phyloP scores from a whole-genome alignment of 1,140 invertebrate species.

The Leptestheria dahalacensis region DNA sequence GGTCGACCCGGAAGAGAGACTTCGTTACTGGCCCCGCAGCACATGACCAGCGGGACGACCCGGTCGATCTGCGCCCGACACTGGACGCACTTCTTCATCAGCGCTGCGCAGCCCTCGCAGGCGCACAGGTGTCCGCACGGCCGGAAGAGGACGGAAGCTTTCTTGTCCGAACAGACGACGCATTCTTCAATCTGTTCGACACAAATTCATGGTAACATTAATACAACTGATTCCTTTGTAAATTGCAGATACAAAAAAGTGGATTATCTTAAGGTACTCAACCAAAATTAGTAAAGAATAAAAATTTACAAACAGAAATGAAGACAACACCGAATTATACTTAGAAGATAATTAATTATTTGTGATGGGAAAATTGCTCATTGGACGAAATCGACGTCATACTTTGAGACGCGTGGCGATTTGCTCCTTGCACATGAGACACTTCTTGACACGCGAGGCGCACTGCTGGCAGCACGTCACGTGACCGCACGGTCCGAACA shows the following conservation, averaged over 20 bases:
- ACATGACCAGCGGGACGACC: constrained; percentile 35
- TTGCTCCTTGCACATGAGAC: constrained; percentile 75
- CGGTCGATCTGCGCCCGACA: constrained; percentile 76
- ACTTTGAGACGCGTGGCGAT: constrained; percentile 61
- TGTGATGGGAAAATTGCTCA: too few species aligned
- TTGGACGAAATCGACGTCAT: too few species aligned
- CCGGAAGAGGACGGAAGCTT: constrained; percentile 75
- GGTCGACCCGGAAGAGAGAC: not conserved
- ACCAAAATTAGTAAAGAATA: constrained; percentile 8
- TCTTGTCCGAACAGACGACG: constrained; percentile 85
- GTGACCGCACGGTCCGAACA: constrained; percentile 81
- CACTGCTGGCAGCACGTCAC: constrained; percentile 82
- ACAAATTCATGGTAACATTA: too few species aligned
- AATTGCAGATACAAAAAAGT: not conserved
- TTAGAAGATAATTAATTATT: too few species aligned
- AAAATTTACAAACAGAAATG: constrained; percentile 15
- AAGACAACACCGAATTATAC: constrained; percentile 4
- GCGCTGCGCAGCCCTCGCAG: constrained; percentile 74
- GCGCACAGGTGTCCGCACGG: constrained; percentile 92
- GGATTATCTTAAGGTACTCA: too few species aligned
- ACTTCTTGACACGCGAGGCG: constrained; percentile 86
- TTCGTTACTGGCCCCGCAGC: constrained; percentile 23
- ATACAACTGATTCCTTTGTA: not conserved
- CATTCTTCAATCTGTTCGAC: constrained; percentile 77
- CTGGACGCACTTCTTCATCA: constrained; percentile 94